Conservation (phyloP, 1,140 invertebrate genomes). For the Drosophila saltans region DNA sequence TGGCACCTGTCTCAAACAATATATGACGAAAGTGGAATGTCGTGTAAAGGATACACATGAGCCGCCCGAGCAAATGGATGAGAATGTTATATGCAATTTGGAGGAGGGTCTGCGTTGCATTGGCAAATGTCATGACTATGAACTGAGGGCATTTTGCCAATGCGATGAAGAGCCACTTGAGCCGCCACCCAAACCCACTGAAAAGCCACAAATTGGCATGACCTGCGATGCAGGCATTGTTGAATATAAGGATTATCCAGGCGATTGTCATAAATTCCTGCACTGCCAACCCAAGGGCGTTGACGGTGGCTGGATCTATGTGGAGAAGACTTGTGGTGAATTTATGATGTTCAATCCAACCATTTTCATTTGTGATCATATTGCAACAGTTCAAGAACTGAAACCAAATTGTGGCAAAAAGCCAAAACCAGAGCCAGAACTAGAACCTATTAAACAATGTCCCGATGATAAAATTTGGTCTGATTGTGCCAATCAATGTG, state of each 20-base stretch:
- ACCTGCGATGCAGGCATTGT: conserved; percentile 58
- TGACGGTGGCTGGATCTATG: conserved; percentile 70
- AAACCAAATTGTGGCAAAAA: conserved; percentile 85
- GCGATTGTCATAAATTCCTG: conserved; percentile 86
- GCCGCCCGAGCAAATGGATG: conserved; percentile 87
- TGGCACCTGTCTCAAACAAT: conserved; percentile 73
- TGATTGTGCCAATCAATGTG: conserved; percentile 87
- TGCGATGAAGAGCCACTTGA: conserved; percentile 83
- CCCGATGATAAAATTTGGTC: conserved; percentile 83
- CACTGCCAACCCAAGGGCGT: conserved; percentile 84
- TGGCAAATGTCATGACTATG: conserved; percentile 87
- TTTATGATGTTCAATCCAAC: conserved; percentile 87
- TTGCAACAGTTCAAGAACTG: conserved; percentile 85
- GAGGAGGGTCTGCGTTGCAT: conserved; percentile 88
- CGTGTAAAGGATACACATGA: conserved; percentile 86
- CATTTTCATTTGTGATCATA: conserved; percentile 86
- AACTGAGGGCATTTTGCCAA: conserved; percentile 88
- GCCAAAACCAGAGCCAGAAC: conserved; percentile 21
- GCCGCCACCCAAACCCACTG: conserved; percentile 35
- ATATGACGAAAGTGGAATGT: conserved; percentile 90
- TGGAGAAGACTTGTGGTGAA: conserved; percentile 86
- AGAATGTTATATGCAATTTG: conserved; percentile 90
- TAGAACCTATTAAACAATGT: conserved; percentile 47
- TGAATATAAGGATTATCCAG: conserved; percentile 83
- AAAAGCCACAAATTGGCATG: conserved; percentile 58